Percentiles rank a stretch among this genome's conserved stretches.
Evolutionary conservation across 2,888 invertebrate genomes (phyloP).

Genomic region (Drosophila mulleri): DNA sequence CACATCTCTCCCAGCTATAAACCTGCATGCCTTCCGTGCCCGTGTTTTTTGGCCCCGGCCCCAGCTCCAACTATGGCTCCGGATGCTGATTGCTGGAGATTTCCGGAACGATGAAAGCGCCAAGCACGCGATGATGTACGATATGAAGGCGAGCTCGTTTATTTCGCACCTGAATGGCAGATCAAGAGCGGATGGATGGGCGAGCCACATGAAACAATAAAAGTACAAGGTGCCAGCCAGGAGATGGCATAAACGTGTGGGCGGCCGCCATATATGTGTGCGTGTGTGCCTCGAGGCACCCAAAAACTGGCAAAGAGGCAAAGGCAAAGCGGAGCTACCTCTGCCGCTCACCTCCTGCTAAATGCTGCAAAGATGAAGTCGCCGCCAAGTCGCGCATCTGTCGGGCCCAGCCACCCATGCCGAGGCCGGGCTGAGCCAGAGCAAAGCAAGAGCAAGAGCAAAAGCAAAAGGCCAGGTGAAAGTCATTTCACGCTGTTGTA

Average conservation of each 20-base stretch:
- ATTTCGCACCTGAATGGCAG: slow-evolving; percentile 66
- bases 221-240: slow-evolving; percentile 40
- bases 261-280: slow-evolving; percentile 6
- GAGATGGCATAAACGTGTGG: slow-evolving; percentile 14
- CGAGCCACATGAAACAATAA: slow-evolving; percentile 71
- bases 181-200: slow-evolving; percentile 19
- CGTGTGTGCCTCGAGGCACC: slow-evolving; percentile 47
- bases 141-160: slow-evolving; percentile 59
- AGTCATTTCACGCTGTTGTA: slow-evolving; percentile 82
- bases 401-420: not conserved
- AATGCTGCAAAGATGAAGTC: slow-evolving; percentile 54
- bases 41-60: slow-evolving; percentile 44
- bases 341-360: slow-evolving; percentile 36
- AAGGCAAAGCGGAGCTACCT: slow-evolving; percentile 18
- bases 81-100: slow-evolving; percentile 71
- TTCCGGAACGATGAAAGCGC: slow-evolving; percentile 63
- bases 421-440: not conserved
- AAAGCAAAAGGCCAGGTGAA: slow-evolving; percentile 73
- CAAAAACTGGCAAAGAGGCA: slow-evolving; percentile 43
- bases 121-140: slow-evolving; percentile 72
- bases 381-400: slow-evolving; percentile 4
- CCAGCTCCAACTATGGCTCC: slow-evolving; percentile 6
- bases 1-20: slow-evolving; percentile 13
- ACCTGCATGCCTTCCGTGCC: not conserved
- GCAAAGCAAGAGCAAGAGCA: slow-evolving; percentile 18